Conservation (phyloP, 2,888 invertebrate species). For the Salticus scenicus region DNA sequence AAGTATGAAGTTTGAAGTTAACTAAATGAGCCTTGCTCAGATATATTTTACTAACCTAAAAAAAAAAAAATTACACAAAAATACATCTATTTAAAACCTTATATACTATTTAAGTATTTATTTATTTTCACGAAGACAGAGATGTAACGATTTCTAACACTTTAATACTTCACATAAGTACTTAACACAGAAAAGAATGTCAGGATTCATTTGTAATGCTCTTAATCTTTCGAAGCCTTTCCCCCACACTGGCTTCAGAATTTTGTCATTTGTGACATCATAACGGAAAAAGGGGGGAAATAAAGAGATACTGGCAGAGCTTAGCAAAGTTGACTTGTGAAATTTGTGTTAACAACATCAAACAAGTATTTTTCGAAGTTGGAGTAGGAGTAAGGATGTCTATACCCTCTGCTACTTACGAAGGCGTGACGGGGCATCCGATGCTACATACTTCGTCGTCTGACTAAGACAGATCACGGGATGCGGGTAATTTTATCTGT, state of each 20-base stretch:
- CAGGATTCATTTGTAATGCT: constrained; percentile 45
- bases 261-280: constrained; percentile 32
- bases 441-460: constrained; percentile 17
- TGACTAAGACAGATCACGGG: constrained; percentile 64
- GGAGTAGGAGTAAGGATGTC: neutral
- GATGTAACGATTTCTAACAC: neutral
- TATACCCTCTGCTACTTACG: constrained; percentile 29
- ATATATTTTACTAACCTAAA: too few species aligned
- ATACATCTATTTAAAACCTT: too few species aligned
- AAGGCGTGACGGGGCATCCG: constrained; percentile 47
- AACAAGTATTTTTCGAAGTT: constrained; percentile 5
- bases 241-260: constrained; percentile 20
- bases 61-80: too few species aligned
- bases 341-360: constrained; percentile 63
- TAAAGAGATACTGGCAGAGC: constrained; percentile 18
- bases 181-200: neutral
- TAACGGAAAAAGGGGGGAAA: neutral
- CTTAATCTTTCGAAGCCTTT: constrained; percentile 48
- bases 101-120: too few species aligned
- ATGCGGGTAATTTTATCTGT: constrained; percentile 57
- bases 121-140: too few species aligned
- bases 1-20: too few species aligned
- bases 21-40: too few species aligned
- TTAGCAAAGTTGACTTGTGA: constrained; percentile 58
- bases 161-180: neutral